Percentiles rank a stretch among this genome's conserved stretches.
phyloP scores from a whole-genome alignment of 2,888 invertebrate genomes.

The Pteria penguin region DNA sequence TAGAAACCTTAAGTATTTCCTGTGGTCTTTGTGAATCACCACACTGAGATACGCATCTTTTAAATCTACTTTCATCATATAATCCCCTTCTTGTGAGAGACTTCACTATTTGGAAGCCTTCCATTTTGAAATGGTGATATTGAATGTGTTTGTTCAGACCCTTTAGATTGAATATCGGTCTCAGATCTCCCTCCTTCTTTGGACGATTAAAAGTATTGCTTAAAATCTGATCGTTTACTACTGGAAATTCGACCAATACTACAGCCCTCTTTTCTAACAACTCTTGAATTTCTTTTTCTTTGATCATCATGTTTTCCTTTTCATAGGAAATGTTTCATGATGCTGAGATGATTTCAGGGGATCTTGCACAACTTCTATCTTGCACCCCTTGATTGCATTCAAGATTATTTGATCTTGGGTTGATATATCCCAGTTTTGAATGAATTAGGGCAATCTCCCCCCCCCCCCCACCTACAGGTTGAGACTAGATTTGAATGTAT shows the following conservation, averaged over 20 bases:
- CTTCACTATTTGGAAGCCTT: slow-evolving; percentile 16
- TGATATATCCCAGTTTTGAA: slow-evolving; percentile 3
- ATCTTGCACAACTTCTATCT: slow-evolving; percentile 5
- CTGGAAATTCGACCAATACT: neutral
- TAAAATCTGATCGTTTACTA: too few relatives aligned
- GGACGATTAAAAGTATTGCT: too few relatives aligned
- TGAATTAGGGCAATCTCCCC: neutral
- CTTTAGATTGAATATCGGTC: too few relatives aligned
- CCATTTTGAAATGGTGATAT: too few relatives aligned
- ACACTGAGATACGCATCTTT: slow-evolving; percentile 20
- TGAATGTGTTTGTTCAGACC: slow-evolving; percentile 5
- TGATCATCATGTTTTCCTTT: slow-evolving; percentile 1
- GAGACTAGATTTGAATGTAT: too few relatives aligned
- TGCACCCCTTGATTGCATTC: neutral
- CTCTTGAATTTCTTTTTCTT: neutral
- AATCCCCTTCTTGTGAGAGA: slow-evolving; percentile 16
- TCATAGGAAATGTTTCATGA: neutral
- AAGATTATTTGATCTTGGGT: slow-evolving; percentile 3
- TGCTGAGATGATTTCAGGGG: neutral
- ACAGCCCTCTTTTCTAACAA: slow-evolving; percentile 7
- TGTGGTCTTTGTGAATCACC: neutral
- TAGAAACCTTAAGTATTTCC: too few relatives aligned
- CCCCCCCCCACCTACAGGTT: too few relatives aligned
- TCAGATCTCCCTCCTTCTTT: slow-evolving; percentile 1
- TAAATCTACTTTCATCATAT: slow-evolving; percentile 12